phyloP scores from a whole-genome alignment of 2,888 invertebrate genomes.

The Tuta absoluta region DNA sequence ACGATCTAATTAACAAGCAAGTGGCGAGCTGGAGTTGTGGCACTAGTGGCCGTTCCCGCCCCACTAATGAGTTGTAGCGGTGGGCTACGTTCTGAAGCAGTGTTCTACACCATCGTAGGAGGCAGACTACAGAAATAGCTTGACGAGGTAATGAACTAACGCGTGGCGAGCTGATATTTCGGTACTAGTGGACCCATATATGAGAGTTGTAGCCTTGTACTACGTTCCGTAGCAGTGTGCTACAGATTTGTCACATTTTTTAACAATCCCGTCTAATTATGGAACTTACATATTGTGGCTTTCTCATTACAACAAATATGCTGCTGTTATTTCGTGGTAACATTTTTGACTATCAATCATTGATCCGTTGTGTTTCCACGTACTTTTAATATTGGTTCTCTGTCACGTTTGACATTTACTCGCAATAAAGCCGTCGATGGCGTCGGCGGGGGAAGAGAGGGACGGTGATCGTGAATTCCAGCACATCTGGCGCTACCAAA shows the following conservation, averaged over 20 bases:
- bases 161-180: too few relatives aligned
- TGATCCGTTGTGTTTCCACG: neutral
- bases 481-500: neutral
- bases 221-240: neutral
- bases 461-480: neutral
- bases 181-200: too few relatives aligned
- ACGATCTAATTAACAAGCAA: neutral
- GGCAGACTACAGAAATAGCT: too few relatives aligned
- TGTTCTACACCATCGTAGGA: too few relatives aligned
- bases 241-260: too few relatives aligned
- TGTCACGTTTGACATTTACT: neutral
- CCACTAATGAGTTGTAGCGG: neutral
- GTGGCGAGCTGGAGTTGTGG: neutral
- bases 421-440: neutral
- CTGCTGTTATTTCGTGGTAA: too few relatives aligned
- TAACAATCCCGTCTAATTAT: too few relatives aligned
- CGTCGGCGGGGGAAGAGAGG: neutral
- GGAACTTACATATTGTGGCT: too few relatives aligned
- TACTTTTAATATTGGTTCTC: neutral
- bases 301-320: too few relatives aligned
- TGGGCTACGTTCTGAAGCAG: too few relatives aligned
- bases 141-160: too few relatives aligned
- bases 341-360: neutral
- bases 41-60: neutral
- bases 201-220: too few relatives aligned